Percentiles rank a stretch among this genome's conserved stretches.
Conservation (phyloP, 2,888 invertebrate species). For the Microlaimidae sp. region DNA sequence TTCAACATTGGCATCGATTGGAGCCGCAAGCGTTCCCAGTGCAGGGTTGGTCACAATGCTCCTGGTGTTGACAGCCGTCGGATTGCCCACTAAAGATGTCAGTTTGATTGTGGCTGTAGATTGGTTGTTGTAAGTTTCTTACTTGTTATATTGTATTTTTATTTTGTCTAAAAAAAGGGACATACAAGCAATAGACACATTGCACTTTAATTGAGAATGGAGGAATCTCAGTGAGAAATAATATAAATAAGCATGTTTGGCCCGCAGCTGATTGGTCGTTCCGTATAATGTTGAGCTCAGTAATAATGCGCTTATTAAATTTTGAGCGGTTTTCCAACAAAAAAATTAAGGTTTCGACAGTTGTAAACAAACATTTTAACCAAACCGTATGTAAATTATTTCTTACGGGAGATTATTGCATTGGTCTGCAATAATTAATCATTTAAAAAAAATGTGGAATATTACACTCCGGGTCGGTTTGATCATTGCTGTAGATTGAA, state of each 20-base stretch:
- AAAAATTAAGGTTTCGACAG: no score
- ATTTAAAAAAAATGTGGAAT: no score
- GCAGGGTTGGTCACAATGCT: constrained; percentile 38
- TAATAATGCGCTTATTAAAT: no score
- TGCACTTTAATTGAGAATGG: background rate
- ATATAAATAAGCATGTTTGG: background rate
- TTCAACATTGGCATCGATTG: constrained; percentile 87
- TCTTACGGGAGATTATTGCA: no score
- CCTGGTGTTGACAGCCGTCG: constrained; percentile 41
- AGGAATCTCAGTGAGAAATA: background rate
- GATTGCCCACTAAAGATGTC: constrained; percentile 41
- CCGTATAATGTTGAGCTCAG: no score
- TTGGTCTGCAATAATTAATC: no score
- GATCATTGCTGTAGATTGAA: no score
- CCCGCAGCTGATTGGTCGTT: no score
- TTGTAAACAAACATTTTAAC: no score
- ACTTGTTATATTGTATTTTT: background rate
- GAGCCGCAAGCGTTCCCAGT: constrained; percentile 70
- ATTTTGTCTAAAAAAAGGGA: background rate
- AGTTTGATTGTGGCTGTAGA: constrained; percentile 42
- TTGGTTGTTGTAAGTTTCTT: constrained; percentile 40
- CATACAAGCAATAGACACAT: background rate
- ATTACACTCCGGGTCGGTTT: no score
- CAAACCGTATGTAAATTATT: no score
- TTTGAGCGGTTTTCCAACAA: no score